Conservation (phyloP, 2,797 vertebrate species). For the Capromys pilorides region DNA sequence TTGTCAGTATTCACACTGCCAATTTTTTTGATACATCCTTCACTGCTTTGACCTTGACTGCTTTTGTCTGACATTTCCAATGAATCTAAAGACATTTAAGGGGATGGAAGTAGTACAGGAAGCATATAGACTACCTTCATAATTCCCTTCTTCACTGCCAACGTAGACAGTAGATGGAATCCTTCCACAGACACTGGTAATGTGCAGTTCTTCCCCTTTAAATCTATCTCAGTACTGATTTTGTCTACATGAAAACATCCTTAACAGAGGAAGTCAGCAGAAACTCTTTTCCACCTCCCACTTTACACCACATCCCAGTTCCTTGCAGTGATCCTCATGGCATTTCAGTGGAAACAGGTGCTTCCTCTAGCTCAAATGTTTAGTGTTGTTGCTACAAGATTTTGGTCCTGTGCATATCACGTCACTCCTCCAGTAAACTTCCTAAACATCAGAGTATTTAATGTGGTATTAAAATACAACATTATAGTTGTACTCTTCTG, state of each 20-base stretch:
- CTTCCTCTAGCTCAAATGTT: slow-evolving; percentile 40
- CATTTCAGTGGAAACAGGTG: slow-evolving; percentile 48
- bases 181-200: background rate
- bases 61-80: background rate
- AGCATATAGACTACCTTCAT: background rate
- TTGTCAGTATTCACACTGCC: too few species aligned
- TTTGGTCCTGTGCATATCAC: background rate
- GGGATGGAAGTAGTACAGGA: background rate
- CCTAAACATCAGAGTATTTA: background rate
- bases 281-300: background rate
- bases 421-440: background rate
- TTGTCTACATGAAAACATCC: background rate
- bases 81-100: background rate
- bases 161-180: background rate
- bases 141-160: background rate
- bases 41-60: too few species aligned
- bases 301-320: background rate
- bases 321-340: background rate
- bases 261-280: background rate
- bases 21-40: too few species aligned
- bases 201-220: background rate
- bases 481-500: background rate
- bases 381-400: background rate
- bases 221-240: background rate
- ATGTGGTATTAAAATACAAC: background rate